Percentiles rank a stretch among this genome's conserved stretches.
These are phyloP conservation scores for Microcaecilia unicolor DNA, from an alignment of 2,797 vertebrate genomes.

Conservation along the genomic window DNA sequence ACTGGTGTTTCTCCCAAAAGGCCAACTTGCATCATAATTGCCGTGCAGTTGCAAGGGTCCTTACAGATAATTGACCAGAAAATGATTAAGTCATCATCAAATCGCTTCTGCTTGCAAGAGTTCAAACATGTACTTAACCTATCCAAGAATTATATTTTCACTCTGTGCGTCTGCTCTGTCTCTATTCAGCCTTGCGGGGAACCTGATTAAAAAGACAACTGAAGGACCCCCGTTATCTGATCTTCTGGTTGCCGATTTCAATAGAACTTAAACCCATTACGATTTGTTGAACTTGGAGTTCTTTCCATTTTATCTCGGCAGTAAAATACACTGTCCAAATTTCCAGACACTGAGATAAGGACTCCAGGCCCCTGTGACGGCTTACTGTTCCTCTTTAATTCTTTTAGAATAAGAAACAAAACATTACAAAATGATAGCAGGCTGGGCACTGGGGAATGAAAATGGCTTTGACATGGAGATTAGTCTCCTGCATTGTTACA, in stretches of 20 bases:
- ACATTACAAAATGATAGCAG: constrained; percentile 96
- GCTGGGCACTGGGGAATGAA: constrained; percentile 91
- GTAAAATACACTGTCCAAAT: constrained; percentile 93
- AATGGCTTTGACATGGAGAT: constrained; percentile 98
- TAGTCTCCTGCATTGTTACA: constrained; percentile 91
- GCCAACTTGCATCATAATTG: constrained; percentile 79
- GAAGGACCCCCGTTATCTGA: constrained; percentile 86
- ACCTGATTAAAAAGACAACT: constrained; percentile 77
- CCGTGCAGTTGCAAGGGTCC: constrained; percentile 73
- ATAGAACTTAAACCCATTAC: constrained; percentile 94
- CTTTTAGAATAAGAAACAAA: constrained; percentile 96
- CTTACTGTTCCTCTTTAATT: constrained; percentile 82
- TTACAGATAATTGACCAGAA: constrained; percentile 98
- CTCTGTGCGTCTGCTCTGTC: constrained; percentile 72
- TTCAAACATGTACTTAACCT: constrained; percentile 99
- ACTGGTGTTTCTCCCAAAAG: constrained; percentile 75
- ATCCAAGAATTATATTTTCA: constrained; percentile 94
- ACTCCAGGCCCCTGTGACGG: constrained; percentile 72
- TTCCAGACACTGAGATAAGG: constrained; percentile 87
- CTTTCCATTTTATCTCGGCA: constrained; percentile 79
- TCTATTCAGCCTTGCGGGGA: constrained; percentile 75
- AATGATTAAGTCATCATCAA: constrained; percentile 99
- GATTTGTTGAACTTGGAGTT: constrained; percentile 81
- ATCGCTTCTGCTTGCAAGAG: constrained; percentile 90
- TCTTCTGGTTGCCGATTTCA: constrained; percentile 85